These are phyloP conservation scores for Caenorhabditis panamensis DNA, from an alignment of 2,888 invertebrate species.

Conservation along the genomic window DNA sequence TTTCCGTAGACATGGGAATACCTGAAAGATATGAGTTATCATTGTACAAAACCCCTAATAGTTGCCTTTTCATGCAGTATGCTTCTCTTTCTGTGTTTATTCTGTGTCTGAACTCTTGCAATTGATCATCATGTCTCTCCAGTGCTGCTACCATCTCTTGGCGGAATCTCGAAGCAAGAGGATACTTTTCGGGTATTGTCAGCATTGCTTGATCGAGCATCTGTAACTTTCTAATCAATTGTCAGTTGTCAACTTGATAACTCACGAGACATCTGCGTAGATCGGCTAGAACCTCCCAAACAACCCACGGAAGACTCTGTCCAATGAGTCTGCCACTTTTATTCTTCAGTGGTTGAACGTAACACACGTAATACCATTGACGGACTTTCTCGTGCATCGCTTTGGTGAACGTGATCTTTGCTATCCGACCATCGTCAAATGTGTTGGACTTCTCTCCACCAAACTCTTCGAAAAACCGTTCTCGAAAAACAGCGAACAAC, in stretches of 20 bases:
- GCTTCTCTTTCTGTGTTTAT: not conserved
- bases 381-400: conserved; percentile 62
- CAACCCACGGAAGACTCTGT: conserved; percentile 72
- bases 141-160: conserved; percentile 50
- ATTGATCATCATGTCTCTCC: conserved; percentile 5
- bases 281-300: conserved; percentile 73
- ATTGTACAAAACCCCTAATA: not conserved
- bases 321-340: conserved; percentile 40
- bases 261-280: conserved; percentile 55
- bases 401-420: conserved; percentile 38
- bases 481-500: conserved; percentile 67
- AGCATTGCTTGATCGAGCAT: conserved; percentile 34
- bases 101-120: conserved; percentile 13
- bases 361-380: conserved; percentile 70
- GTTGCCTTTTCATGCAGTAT: conserved; percentile 1
- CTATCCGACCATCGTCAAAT: conserved; percentile 29
- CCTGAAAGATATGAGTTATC: conserved; percentile 7
- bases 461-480: conserved; percentile 73
- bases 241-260: not conserved
- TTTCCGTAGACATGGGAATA: conserved; percentile 64
- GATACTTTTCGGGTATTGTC: conserved; percentile 34
- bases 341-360: conserved; percentile 51
- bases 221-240: conserved; percentile 5
- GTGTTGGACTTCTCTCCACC: conserved; percentile 66
- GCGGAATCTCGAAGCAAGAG: conserved; percentile 41